phyloP scores from a whole-genome alignment of 2,797 vertebrate genomes.

The Sebastes itinus region DNA sequence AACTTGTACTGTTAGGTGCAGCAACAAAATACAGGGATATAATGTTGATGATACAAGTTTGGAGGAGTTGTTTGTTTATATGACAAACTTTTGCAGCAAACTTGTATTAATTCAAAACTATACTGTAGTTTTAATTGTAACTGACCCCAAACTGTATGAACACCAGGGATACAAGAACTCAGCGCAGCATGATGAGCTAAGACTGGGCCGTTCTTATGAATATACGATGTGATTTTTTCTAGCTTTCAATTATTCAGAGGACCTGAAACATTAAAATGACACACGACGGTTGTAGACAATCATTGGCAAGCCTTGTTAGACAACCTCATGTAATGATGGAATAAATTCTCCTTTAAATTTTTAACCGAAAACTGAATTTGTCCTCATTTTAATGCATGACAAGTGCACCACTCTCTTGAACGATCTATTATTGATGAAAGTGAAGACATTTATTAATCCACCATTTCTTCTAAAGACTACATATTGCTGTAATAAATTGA shows the following conservation, averaged over 20 bases:
- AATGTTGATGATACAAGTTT: neutral
- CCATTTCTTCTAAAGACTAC: slow-evolving; percentile 8
- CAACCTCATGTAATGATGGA: slow-evolving; percentile 62
- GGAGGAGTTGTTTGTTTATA: neutral
- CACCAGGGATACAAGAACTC: neutral
- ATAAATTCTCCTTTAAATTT: slow-evolving; percentile 46
- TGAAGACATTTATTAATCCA: slow-evolving; percentile 38
- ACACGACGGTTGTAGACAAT: slow-evolving; percentile 55
- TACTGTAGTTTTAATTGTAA: neutral
- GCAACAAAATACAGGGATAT: neutral
- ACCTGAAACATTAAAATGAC: slow-evolving; percentile 68
- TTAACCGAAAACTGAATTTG: slow-evolving; percentile 53
- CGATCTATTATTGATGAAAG: slow-evolving; percentile 51
- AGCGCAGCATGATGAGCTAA: slow-evolving; percentile 14
- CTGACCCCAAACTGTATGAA: neutral
- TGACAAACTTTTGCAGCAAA: neutral
- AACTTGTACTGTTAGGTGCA: neutral
- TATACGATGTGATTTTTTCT: slow-evolving; percentile 55
- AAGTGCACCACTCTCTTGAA: slow-evolving; percentile 20
- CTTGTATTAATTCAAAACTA: neutral
- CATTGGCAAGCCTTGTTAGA: slow-evolving; percentile 48
- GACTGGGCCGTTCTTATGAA: slow-evolving; percentile 48
- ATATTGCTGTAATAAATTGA: neutral
- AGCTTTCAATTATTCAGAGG: slow-evolving; percentile 65
- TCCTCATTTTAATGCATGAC: slow-evolving; percentile 48